These are phyloP conservation scores for Melieria picta DNA, from an alignment of 2,888 invertebrate species.

Conservation along the genomic window DNA sequence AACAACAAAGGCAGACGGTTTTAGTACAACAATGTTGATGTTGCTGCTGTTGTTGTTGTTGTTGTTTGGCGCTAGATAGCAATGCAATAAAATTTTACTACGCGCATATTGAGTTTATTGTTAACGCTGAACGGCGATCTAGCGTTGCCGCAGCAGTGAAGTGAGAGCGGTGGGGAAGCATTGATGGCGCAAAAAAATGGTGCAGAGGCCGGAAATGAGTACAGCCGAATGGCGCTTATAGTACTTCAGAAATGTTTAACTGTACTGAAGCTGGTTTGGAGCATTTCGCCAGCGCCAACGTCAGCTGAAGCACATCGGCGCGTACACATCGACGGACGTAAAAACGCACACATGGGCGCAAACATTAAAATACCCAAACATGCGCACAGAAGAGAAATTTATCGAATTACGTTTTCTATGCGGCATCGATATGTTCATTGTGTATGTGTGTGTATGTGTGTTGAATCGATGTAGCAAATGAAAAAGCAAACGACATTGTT, in stretches of 20 bases:
- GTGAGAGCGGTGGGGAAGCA: not conserved
- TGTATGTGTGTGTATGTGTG: not conserved
- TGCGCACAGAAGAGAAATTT: too few species aligned
- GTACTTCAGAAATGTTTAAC: too few species aligned
- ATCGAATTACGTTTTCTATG: too few species aligned
- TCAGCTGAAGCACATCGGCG: too few species aligned
- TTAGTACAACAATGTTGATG: not conserved
- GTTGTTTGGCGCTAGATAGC: constrained; percentile 47
- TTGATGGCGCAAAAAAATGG: not conserved
- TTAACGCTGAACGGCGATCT: constrained; percentile 39
- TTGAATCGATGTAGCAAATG: too few species aligned
- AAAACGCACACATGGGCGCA: too few species aligned
- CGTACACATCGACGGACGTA: too few species aligned
- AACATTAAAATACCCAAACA: too few species aligned
- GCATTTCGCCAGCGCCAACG: not conserved
- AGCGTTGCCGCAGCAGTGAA: constrained; percentile 2
- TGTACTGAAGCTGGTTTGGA: not conserved
- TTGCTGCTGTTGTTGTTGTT: constrained; percentile 4
- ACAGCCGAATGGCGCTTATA: too few species aligned
- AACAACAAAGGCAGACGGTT: not conserved
- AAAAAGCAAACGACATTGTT: too few species aligned
- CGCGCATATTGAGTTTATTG: constrained; percentile 60
- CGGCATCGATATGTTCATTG: not conserved
- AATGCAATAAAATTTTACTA: constrained; percentile 59
- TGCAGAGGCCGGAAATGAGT: too few species aligned